Evolutionary conservation across 1,140 invertebrate genomes (phyloP).

Genomic region (Aricia agestis): DNA sequence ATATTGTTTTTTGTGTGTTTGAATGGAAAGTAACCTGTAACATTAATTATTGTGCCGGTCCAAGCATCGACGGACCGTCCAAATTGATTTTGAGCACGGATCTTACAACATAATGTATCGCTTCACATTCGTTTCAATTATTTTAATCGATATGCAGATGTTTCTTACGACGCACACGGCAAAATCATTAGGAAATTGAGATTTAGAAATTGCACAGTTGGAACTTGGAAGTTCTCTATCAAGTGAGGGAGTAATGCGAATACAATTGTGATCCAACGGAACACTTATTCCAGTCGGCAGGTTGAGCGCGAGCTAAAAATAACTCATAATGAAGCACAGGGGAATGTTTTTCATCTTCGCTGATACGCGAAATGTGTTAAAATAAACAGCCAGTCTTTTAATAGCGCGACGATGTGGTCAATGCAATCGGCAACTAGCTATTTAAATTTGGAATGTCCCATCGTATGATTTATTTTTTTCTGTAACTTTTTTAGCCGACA

Average conservation of each 20-base stretch:
- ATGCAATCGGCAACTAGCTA: slow-evolving; percentile 63
- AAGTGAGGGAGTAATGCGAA: slow-evolving; percentile 55
- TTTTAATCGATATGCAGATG: slow-evolving; percentile 41
- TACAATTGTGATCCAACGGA: slow-evolving; percentile 65
- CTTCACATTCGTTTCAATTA: slow-evolving; percentile 57
- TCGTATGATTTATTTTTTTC: slow-evolving; percentile 65
- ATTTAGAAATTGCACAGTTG: neutral
- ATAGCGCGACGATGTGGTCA: slow-evolving; percentile 70
- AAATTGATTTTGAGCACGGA: slow-evolving; percentile 67
- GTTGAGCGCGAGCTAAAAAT: slow-evolving; percentile 71
- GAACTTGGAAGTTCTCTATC: slow-evolving; percentile 12
- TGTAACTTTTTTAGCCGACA: slow-evolving; percentile 35
- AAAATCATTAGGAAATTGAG: neutral
- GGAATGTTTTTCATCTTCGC: slow-evolving; percentile 72
- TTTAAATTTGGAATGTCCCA: slow-evolving; percentile 57
- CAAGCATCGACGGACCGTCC: slow-evolving; percentile 48
- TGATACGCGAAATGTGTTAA: slow-evolving; percentile 74
- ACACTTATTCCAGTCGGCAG: slow-evolving; percentile 65
- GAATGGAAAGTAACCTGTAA: slow-evolving; percentile 58
- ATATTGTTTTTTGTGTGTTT: slow-evolving; percentile 54
- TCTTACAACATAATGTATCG: slow-evolving; percentile 59
- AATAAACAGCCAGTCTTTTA: slow-evolving; percentile 71
- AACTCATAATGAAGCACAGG: slow-evolving; percentile 72
- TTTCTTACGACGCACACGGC: neutral
- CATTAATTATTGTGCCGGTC: slow-evolving; percentile 63